phyloP scores from a whole-genome alignment of 2,888 invertebrate species.

The Physocephala rufipes region DNA sequence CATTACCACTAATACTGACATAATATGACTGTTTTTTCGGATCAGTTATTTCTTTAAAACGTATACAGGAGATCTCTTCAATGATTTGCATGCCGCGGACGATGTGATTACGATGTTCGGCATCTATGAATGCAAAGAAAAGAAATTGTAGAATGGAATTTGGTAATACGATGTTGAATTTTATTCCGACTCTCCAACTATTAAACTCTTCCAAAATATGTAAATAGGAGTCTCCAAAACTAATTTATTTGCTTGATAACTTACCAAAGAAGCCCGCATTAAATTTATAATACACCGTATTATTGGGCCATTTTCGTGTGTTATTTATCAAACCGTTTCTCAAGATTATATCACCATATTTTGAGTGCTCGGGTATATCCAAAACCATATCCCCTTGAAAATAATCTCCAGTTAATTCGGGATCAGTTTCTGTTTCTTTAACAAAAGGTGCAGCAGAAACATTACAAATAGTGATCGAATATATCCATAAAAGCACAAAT shows the following conservation, averaged over 20 bases:
- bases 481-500: neutral
- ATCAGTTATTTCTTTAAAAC: constrained; percentile 72
- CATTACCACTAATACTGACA: constrained; percentile 52
- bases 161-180: too few species aligned
- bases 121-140: constrained; percentile 49
- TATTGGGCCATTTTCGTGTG: constrained; percentile 71
- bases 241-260: neutral
- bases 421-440: constrained; percentile 66
- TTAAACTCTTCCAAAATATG: too few species aligned
- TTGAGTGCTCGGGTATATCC: constrained; percentile 58
- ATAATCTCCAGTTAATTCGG: constrained; percentile 79
- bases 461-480: constrained; percentile 13
- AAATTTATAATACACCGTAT: constrained; percentile 74
- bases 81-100: constrained; percentile 76
- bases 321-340: constrained; percentile 71
- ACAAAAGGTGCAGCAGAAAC: constrained; percentile 28
- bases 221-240: too few species aligned
- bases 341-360: too few species aligned
- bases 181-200: too few species aligned
- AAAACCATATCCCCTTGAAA: constrained; percentile 80
- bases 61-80: constrained; percentile 77
- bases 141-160: too few species aligned
- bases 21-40: too few species aligned
- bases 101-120: constrained; percentile 71
- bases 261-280: constrained; percentile 49